A percentile compares a stretch with the other conserved stretches of the same genome.
These are phyloP conservation scores for Remorina albescens DNA, from an alignment of 2,797 vertebrate genomes.

Conservation along the genomic window DNA sequence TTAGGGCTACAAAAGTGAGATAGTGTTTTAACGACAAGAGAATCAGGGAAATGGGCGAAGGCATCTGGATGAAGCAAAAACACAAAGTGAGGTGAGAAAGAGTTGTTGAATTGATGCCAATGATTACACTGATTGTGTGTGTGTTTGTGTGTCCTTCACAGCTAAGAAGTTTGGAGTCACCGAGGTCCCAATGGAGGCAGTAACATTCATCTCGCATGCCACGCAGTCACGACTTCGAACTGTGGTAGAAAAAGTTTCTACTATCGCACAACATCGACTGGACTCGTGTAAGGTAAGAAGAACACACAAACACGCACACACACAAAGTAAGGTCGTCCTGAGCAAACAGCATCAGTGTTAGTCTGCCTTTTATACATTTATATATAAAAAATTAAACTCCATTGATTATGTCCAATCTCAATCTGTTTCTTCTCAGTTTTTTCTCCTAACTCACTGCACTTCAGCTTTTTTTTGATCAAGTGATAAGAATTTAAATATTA, in stretches of 20 bases:
- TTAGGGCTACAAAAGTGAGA: constrained; percentile 21
- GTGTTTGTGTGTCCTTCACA: constrained; percentile 60
- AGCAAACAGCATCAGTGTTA: background rate
- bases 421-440: background rate
- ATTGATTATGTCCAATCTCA: background rate
- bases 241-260: constrained; percentile 89
- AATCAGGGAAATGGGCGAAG: background rate
- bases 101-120: background rate
- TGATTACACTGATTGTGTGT: background rate
- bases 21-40: constrained; percentile 5
- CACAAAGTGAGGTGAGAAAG: background rate
- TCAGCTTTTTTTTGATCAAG: no score
- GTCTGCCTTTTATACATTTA: background rate
- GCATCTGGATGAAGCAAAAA: constrained; percentile 3
- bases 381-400: no score
- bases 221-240: constrained; percentile 88
- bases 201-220: constrained; percentile 91
- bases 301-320: background rate
- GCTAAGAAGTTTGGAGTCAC: constrained; percentile 90
- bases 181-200: constrained; percentile 88
- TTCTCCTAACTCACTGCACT: background rate
- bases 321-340: background rate
- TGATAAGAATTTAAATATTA: no score
- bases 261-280: constrained; percentile 90
- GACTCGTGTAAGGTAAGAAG: constrained; percentile 87